Base-by-base conservation (phyloP, 2,113 vertebrate genomes). In the Sinocyclocheilus maitianheensis region DNA sequence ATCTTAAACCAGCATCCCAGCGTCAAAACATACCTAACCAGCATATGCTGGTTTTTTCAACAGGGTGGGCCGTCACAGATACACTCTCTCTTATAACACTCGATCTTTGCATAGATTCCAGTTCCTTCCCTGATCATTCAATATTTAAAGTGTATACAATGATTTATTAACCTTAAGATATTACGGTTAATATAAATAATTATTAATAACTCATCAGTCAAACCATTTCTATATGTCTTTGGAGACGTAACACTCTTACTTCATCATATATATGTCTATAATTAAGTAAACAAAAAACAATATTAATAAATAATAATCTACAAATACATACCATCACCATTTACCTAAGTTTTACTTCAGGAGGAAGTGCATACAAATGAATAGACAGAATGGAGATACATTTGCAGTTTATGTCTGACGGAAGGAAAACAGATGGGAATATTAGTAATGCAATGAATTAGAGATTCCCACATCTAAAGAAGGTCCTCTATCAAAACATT, bases 81-180 rank as follows among this genome's bases (percentile, higher is more conserved):
- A 55, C 65, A 74, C 84, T 58, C 8, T 46, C n/a, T 30, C 67
- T 62, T 75, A 46, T 72, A 65, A 46, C 78, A 81, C 69, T 53
- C 55, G 26, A 75, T 62, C 85, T 86, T 81, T 86, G 82, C 82
- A 84, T 84, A 84, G 82, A 84, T 84, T 83, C 63, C 81, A 72
- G 43, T 72, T 84, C 82, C 51, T 20, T 84, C 65, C 80, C 67
- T 84, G 69, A 74, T 74, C 82, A 40, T 34, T 83, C 22, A 8
- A 53, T 82, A 65, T 69, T 51, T 69, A 48, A n/a, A 53, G 77
- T 24, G n/a, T 63, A 80, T 63, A 80, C 14, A 80, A 55, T 77
- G 14, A 74, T 53, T 55, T 43, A 84, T 43, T 40, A 43, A 74
- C 37, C 71, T 22, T 60, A 8, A 78, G 12, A 40, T n/a, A 60